Conservation (phyloP, 2,113 vertebrate genomes). For the Pongo pygmaeus region DNA sequence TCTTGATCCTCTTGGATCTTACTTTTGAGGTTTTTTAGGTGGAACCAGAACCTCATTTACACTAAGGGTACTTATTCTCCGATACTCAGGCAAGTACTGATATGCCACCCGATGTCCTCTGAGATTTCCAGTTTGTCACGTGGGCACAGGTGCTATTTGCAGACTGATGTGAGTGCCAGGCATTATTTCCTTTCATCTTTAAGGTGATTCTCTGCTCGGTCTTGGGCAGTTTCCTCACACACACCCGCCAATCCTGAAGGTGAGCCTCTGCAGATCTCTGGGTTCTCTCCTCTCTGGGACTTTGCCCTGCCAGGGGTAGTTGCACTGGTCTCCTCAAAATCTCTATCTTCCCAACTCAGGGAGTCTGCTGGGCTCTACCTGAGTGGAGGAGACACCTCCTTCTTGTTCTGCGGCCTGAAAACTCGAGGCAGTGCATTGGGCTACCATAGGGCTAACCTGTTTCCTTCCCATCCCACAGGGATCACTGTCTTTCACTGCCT, state of each 20-base stretch:
- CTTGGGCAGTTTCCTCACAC: background rate
- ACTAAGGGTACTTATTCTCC: rapidly evolving
- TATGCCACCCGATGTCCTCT: rapidly evolving
- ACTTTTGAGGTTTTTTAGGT: background rate
- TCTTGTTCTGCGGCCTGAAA: background rate
- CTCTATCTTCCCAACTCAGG: background rate
- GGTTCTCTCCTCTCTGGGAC: background rate
- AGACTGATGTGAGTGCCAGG: rapidly evolving
- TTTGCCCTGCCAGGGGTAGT: rapidly evolving
- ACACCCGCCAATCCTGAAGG: rapidly evolving
- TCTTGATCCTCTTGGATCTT: background rate
- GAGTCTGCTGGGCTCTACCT: background rate
- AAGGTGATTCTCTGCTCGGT: background rate
- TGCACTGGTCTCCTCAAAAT: rapidly evolving
- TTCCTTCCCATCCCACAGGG: background rate
- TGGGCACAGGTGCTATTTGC: rapidly evolving
- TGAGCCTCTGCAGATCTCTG: rapidly evolving
- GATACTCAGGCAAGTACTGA: rapidly evolving
- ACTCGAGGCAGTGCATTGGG: rapidly evolving
- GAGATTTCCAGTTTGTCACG: rapidly evolving
- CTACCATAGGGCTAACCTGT: rapidly evolving
- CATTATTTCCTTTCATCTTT: rapidly evolving
- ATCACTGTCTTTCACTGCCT: rapidly evolving
- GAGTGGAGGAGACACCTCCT: too few relatives aligned
- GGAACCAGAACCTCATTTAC: background rate